Percentiles rank a stretch among this genome's conserved stretches.
Evolutionary conservation across 2,113 vertebrate species (phyloP).

Genomic region (Platycercus adscitus): DNA sequence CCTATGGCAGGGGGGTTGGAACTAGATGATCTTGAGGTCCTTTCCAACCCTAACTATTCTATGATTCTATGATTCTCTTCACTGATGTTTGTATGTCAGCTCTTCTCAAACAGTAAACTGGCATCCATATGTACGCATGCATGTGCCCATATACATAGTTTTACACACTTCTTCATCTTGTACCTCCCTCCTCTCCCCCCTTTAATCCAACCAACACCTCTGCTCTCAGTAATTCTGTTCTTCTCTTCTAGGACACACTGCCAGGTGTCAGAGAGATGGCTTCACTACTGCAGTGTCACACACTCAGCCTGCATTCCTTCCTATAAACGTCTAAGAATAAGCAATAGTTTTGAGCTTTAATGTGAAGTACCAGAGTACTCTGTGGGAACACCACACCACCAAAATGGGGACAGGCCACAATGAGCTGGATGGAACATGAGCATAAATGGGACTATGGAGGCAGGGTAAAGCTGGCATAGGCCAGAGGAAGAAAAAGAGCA

Average conservation of each 20-base stretch:
- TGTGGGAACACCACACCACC: neutral
- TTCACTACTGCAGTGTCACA: neutral
- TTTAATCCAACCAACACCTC: neutral
- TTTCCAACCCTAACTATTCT: no score
- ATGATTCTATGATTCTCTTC: neutral
- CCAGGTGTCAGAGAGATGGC: neutral
- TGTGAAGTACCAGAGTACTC: neutral
- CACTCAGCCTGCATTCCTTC: neutral
- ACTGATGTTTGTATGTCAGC: neutral
- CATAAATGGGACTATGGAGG: neutral
- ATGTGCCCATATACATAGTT: neutral
- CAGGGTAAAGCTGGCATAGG: neutral
- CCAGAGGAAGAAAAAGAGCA: neutral
- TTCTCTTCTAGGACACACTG: neutral
- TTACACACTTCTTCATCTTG: neutral
- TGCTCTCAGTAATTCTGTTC: neutral
- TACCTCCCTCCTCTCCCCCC: accelerated
- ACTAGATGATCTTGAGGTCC: no score
- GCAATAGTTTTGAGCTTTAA: neutral
- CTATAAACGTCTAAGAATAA: neutral
- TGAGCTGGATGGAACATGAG: neutral
- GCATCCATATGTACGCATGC: neutral
- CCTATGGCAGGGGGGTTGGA: no score
- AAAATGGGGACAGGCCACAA: neutral
- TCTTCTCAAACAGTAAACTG: neutral